phyloP scores from a whole-genome alignment of 2,797 vertebrate species.

The Lacerta bilineata region DNA sequence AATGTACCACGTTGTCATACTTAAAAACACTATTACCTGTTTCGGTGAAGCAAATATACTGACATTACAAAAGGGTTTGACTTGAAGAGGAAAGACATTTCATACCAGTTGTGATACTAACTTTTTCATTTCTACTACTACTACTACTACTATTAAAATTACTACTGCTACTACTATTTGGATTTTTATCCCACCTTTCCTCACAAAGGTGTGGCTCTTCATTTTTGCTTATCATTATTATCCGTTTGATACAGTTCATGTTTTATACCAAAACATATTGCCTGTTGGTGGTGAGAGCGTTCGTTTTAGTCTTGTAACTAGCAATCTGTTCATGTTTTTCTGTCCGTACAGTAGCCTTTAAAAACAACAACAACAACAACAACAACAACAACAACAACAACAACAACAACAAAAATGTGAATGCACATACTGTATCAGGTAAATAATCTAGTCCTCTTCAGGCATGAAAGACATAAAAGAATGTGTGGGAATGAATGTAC shows the following conservation, averaged over 20 bases:
- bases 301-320: not conserved
- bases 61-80: not conserved
- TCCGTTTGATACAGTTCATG: not conserved
- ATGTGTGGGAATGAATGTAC: too few species aligned
- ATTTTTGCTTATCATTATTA: not conserved
- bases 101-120: not conserved
- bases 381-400: too few species aligned
- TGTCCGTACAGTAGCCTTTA: not conserved
- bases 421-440: not conserved
- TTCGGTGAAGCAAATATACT: not conserved
- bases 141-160: too few species aligned
- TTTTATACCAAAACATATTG: not conserved
- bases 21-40: not conserved
- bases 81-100: not conserved
- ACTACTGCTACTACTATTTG: too few species aligned
- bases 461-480: too few species aligned
- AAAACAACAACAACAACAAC: not conserved
- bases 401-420: not conserved
- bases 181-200: too few species aligned
- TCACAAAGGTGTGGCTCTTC: too few species aligned
- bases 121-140: too few species aligned
- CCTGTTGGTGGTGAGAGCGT: not conserved
- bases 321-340: not conserved
- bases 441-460: too few species aligned
- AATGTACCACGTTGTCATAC: accelerated